Evolutionary conservation across 2,888 invertebrate genomes (phyloP).

Genomic region (Rhopalosiphum nymphaeae): DNA sequence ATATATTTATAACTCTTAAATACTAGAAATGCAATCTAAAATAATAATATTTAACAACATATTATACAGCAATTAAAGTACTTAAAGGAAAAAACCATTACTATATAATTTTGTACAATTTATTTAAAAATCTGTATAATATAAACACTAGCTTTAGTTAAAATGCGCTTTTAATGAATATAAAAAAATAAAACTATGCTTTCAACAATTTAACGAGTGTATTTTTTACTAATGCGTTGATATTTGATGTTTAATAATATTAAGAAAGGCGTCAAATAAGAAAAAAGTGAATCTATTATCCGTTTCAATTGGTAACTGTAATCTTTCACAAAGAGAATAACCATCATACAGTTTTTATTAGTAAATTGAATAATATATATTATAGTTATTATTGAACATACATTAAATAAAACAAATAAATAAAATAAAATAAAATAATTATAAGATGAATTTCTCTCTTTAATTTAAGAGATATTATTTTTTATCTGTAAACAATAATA

Average conservation of each 20-base stretch:
- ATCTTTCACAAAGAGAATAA: not conserved
- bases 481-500: not conserved
- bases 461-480: not conserved
- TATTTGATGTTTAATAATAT: not conserved
- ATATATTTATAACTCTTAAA: conserved; percentile 34
- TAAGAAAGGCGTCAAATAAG: not conserved
- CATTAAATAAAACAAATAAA: not conserved
- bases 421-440: too few species aligned
- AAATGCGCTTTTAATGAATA: conserved; percentile 45
- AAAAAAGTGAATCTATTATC: conserved; percentile 8
- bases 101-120: conserved; percentile 54
- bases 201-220: conserved; percentile 49
- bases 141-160: conserved; percentile 33
- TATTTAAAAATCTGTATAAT: conserved; percentile 7
- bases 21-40: conserved; percentile 45
- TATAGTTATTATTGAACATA: not conserved
- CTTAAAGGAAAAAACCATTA: not conserved
- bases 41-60: conserved; percentile 51
- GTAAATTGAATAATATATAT: not conserved
- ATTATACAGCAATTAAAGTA: conserved; percentile 28
- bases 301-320: not conserved
- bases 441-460: not conserved
- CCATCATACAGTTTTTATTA: not conserved
- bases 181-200: conserved; percentile 59
- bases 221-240: not conserved